Percentiles rank a stretch among this genome's conserved stretches.
These are phyloP conservation scores for Gorsachius goisagi DNA, from an alignment of 2,113 vertebrate genomes.

Conservation along the genomic window DNA sequence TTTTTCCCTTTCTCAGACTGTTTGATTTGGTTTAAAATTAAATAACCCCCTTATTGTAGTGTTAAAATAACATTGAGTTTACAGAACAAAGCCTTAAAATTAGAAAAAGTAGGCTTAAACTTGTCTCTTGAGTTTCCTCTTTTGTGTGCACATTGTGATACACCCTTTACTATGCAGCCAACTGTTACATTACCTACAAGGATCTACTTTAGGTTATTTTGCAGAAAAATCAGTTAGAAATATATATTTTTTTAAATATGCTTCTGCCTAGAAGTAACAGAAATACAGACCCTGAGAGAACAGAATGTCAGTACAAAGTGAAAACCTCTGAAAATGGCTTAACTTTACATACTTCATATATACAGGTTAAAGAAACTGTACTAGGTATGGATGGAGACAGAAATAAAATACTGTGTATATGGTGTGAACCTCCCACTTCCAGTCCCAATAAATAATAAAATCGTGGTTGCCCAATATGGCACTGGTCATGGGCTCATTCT, in stretches of 20 bases:
- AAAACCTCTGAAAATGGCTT: neutral
- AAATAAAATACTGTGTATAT: neutral
- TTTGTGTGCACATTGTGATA: neutral
- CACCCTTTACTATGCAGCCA: neutral
- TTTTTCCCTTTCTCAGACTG: neutral
- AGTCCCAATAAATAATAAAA: neutral
- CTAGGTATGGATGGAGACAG: neutral
- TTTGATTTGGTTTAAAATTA: neutral
- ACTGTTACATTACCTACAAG: neutral
- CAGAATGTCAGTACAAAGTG: neutral
- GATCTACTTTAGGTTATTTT: neutral
- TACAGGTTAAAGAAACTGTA: neutral
- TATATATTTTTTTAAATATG: neutral
- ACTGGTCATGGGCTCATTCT: neutral
- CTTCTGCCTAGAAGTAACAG: neutral
- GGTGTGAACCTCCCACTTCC: neutral
- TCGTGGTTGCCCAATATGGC: neutral
- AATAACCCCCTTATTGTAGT: neutral
- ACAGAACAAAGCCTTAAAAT: neutral
- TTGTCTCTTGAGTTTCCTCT: neutral
- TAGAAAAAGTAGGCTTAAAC: neutral
- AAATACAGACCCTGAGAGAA: neutral
- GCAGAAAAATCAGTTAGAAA: neutral
- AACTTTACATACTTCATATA: neutral
- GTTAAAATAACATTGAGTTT: neutral